A percentile compares a stretch with the other conserved stretches of the same genome.
Evolutionary conservation across 64 coral and sea anemone genomes (phyloP).

Genomic region (Montipora capricornis): DNA sequence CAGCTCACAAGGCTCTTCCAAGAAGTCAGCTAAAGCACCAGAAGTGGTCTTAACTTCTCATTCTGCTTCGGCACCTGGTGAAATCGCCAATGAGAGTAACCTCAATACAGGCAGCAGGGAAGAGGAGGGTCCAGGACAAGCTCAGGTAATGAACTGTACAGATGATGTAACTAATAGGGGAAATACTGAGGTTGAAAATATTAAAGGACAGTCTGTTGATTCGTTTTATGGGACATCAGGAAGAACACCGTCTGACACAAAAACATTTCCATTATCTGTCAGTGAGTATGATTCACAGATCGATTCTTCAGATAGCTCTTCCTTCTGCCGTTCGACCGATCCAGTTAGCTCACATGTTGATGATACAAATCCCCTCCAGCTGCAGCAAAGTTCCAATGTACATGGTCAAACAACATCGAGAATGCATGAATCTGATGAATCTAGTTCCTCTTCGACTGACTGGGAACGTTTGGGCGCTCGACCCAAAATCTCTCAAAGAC

Average conservation of each 20-base stretch:
- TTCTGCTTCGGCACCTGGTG: not conserved
- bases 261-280: not conserved
- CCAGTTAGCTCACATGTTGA: too few species aligned
- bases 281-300: not conserved
- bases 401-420: not conserved
- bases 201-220: not conserved
- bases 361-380: too few species aligned
- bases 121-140: not conserved
- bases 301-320: not conserved
- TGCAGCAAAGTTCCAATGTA: not conserved
- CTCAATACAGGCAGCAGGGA: not conserved
- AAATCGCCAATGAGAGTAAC: not conserved
- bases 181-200: not conserved
- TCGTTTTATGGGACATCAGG: not conserved
- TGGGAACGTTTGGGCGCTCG: constrained; percentile 4
- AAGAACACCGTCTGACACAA: not conserved
- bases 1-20: not conserved
- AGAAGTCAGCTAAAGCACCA: too few species aligned
- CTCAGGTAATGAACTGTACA: not conserved
- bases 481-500: not conserved
- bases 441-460: not conserved
- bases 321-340: too few species aligned
- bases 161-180: not conserved
- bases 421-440: not conserved
- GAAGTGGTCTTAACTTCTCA: too few species aligned